Percentiles rank a stretch among this genome's conserved stretches.
Conservation (phyloP, 2,888 invertebrate species). For the Lacanobia wlatinum region DNA sequence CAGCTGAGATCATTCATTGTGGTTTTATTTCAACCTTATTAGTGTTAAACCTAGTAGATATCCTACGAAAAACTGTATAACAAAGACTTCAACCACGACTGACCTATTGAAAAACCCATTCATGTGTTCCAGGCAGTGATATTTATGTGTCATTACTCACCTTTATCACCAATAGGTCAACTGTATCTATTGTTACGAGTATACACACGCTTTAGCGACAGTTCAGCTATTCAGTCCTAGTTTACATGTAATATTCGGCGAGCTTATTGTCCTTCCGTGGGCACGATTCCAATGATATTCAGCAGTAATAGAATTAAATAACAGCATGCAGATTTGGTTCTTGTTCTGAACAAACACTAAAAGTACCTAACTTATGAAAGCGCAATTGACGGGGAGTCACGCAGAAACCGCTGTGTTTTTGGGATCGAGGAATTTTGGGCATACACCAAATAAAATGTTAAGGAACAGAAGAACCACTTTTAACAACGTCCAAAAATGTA, state of each 20-base stretch:
- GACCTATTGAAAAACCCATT: background rate
- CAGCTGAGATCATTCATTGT: too few species aligned
- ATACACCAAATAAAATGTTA: background rate
- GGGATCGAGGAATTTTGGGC: background rate
- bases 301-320: constrained; percentile 14
- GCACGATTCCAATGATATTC: constrained; percentile 6
- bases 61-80: background rate
- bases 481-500: background rate
- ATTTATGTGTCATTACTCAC: constrained; percentile 16
- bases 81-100: background rate
- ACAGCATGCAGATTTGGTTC: background rate
- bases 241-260: background rate
- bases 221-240: background rate
- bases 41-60: too few species aligned
- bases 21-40: too few species aligned
- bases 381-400: background rate
- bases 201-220: background rate
- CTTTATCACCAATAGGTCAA: background rate
- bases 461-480: constrained; percentile 1
- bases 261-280: constrained; percentile 19
- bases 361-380: constrained; percentile 16
- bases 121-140: background rate
- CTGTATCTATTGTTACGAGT: background rate
- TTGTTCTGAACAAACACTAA: constrained; percentile 11
- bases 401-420: background rate